Evolutionary conservation across 1,140 invertebrate genomes (phyloP).

Genomic region (Heliconius hermathena): DNA sequence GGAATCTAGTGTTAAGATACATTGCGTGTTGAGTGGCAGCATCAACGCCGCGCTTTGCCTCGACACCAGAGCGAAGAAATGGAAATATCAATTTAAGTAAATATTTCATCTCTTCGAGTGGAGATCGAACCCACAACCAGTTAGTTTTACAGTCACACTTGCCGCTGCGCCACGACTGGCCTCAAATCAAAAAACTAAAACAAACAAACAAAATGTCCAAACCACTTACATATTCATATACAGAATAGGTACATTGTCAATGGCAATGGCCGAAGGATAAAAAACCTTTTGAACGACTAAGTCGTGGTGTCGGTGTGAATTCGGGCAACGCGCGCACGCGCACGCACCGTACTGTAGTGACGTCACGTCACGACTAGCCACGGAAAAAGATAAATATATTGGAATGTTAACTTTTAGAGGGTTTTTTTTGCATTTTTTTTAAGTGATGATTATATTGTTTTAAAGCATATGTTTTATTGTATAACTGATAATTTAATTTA

Average conservation of each 20-base stretch:
- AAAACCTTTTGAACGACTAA: slow-evolving; percentile 34
- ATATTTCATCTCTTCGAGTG: too few species aligned
- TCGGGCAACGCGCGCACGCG: slow-evolving; percentile 45
- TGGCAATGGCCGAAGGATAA: slow-evolving; percentile 36
- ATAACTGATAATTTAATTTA: too few species aligned
- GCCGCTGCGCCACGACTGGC: too few species aligned
- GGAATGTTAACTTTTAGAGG: background rate
- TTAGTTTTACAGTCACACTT: too few species aligned
- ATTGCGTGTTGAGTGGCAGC: too few species aligned
- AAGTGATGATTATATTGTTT: background rate
- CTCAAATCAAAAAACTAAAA: background rate
- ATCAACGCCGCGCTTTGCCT: too few species aligned
- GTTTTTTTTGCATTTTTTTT: background rate
- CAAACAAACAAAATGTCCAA: background rate
- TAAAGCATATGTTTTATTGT: too few species aligned
- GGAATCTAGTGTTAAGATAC: too few species aligned
- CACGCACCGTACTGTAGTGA: slow-evolving; percentile 34
- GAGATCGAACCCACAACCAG: too few species aligned
- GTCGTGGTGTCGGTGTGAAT: slow-evolving; percentile 47
- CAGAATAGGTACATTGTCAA: slow-evolving; percentile 3
- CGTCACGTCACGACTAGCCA: slow-evolving; percentile 42
- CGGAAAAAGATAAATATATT: background rate
- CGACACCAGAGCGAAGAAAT: too few species aligned
- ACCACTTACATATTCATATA: background rate
- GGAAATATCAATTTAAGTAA: too few species aligned